phyloP scores from a whole-genome alignment of 2,888 invertebrate genomes.

The Drosophila kambysellisi region DNA sequence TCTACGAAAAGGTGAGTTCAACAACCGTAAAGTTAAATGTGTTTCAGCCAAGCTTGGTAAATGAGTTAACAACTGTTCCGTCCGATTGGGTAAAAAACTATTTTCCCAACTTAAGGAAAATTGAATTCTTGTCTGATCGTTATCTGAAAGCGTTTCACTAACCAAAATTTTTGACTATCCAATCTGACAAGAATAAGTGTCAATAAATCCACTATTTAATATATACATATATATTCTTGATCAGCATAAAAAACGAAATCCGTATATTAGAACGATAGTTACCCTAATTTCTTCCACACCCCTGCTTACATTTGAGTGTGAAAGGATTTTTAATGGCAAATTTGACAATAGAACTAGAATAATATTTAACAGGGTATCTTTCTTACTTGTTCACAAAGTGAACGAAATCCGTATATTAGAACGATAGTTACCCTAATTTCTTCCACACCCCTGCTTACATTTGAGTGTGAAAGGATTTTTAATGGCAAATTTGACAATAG shows the following conservation, averaged over 20 bases:
- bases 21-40: neutral
- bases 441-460: neutral
- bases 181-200: no score
- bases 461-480: neutral
- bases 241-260: neutral
- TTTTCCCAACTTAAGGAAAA: neutral
- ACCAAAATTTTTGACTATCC: no score
- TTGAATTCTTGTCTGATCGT: no score
- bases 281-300: neutral
- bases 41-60: neutral
- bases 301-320: neutral
- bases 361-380: neutral
- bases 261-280: no score
- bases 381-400: neutral
- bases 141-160: no score
- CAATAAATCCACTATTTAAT: no score
- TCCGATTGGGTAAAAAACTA: neutral
- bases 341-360: neutral
- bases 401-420: no score
- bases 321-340: neutral
- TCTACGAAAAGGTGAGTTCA: conserved; percentile 76
- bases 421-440: neutral
- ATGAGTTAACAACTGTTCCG: no score
- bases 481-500: neutral
- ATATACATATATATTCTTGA: neutral